Base-by-base conservation (phyloP, 2,888 invertebrate genomes). In the Agrochola lychnidis region DNA sequence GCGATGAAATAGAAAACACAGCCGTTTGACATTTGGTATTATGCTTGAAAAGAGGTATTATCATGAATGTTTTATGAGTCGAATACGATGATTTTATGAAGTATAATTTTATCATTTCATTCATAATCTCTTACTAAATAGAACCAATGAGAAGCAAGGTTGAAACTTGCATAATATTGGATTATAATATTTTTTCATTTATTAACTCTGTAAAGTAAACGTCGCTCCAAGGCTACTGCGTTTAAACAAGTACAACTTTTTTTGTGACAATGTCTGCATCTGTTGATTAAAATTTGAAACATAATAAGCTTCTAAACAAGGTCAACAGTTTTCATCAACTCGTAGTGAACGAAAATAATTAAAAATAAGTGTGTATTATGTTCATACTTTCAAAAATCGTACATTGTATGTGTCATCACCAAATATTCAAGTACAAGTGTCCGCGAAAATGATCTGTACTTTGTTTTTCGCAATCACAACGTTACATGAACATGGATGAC, bases 401-500 rank as follows among this genome's bases (percentile, higher is more conserved):
- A 90, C 85, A 88, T 93, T 92, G 89, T 92, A 90, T 91, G 89
- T 91, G 89, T 93, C 90, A 92, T 90, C 91, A 91, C 89, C 91
- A 89, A 92, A 93, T 90, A 93, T 92, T 93, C 92, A 92, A 94
- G 93, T 93, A 93, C 92, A 93, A 94, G 95, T 96, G 94, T 95
- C 94, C 92, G 96, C 95, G 94, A 96, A 96, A 96, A 96, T 96
- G 96, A 95, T 95, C 92, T 93, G 93, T 95, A 95, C 95, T 94
- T 96, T 96, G 96, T 96, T 96, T 96, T 96, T 96, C 96, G 96
- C 96, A 96, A 96, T 96, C 96, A 96, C 96, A 96, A 96, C 96
- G 96, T 96, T 97, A 96, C 96, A 96, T 96, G 97, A 97, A 96
- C 96, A 96, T 96, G 96, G 97, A 96, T 97, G 97, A 97, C 97